These are phyloP conservation scores for Coremacera marginata DNA, from an alignment of 2,888 invertebrate species.

Conservation along the genomic window DNA sequence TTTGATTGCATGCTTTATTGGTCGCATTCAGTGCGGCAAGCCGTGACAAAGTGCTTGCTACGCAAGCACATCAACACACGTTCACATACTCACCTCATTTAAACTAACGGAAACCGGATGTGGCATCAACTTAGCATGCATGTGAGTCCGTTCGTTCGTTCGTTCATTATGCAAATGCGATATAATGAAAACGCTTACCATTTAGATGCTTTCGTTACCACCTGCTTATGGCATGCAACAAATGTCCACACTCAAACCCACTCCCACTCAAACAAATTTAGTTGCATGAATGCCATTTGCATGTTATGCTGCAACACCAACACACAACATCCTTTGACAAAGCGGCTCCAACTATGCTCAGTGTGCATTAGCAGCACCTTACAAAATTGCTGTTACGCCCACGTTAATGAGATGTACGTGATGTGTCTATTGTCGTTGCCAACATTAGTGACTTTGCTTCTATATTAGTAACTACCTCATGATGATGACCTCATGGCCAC, in stretches of 20 bases:
- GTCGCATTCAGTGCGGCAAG: conserved; percentile 4
- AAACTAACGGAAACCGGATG: background rate
- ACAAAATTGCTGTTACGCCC: background rate
- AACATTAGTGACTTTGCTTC: background rate
- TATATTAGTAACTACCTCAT: background rate
- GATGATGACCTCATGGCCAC: background rate
- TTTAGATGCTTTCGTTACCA: background rate
- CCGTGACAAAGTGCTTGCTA: background rate
- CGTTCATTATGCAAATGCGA: background rate
- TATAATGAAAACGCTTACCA: background rate
- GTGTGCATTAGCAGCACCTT: background rate
- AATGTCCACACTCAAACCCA: background rate
- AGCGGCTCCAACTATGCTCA: background rate
- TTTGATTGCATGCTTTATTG: conserved; percentile 27
- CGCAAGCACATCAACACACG: no score
- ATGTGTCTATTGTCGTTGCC: background rate
- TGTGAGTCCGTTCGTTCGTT: background rate
- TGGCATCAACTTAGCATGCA: background rate
- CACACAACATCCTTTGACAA: background rate
- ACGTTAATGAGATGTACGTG: background rate
- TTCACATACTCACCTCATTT: background rate
- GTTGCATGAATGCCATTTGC: background rate
- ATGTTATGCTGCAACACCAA: background rate
- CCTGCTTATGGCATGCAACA: conserved; percentile 1
- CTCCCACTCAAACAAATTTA: no score